phyloP scores from a whole-genome alignment of 2,888 invertebrate species.

The Melinaea menophilus region DNA sequence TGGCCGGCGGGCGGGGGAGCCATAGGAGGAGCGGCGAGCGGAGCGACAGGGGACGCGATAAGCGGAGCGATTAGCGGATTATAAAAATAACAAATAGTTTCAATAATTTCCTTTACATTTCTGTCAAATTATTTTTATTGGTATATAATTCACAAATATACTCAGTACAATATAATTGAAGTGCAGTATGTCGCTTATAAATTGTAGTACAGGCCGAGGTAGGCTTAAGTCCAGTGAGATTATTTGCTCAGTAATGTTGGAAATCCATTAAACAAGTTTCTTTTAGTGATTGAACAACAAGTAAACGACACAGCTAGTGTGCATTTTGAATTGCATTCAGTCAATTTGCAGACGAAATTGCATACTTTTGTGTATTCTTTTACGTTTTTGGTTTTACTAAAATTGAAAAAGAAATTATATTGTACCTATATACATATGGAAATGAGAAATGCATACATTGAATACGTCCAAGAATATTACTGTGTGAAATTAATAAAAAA shows the following conservation, averaged over 20 bases:
- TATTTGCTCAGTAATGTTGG: conserved; percentile 77
- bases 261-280: conserved; percentile 77
- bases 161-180: conserved; percentile 8
- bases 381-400: conserved; percentile 16
- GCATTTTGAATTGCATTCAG: conserved; percentile 69
- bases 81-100: too few species aligned
- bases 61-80: conserved; percentile 11
- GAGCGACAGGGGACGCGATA: conserved; percentile 43
- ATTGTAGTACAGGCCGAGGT: conserved; percentile 37
- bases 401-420: conserved; percentile 15
- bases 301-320: conserved; percentile 62
- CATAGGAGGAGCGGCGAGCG: conserved; percentile 23
- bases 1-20: conserved; percentile 55
- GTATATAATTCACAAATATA: too few species aligned
- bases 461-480: not conserved
- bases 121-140: too few species aligned
- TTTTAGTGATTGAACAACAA: conserved; percentile 74
- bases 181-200: conserved; percentile 9
- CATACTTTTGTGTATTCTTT: conserved; percentile 36
- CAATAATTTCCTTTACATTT: too few species aligned
- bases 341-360: conserved; percentile 68
- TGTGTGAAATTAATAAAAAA: not conserved
- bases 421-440: conserved; percentile 8
- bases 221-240: conserved; percentile 66
- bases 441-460: not conserved